Evolutionary conservation across 2,113 vertebrate species (phyloP), one percentile per base, ranked within the genome.

Genomic region (Phrynosoma blainvillii): DNA sequence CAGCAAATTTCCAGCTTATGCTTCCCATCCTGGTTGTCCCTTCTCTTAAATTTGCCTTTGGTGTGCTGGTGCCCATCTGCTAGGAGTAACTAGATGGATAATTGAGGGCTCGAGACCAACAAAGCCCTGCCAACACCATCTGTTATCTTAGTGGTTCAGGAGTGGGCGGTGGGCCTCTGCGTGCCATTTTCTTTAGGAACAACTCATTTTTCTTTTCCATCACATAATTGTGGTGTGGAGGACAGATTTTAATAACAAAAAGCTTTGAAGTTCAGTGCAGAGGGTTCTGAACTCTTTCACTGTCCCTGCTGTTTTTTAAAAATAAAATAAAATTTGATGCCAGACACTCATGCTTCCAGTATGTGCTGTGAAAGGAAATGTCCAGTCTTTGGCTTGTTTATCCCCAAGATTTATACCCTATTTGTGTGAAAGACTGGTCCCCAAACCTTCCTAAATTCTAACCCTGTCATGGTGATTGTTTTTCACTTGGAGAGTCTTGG

Each of bases 41-140:
- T 87, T 92, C 95, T 94, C 93, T 95, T 96, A 93, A 93, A 91
- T 89, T 96, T 96, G 95, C 93, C 94, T 95, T 92, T 90, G 94
- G 76, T 92, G 56, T 88, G 14, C 87, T 2, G 7, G 74, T 94
- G 84, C 92, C 94, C 95, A 96, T 97, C 96, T 97, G 97, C 90
- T 93, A 87, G 86, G 92, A 94, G 95, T 94, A 95, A 96, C 93
- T 6, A 89, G 94, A 90, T 93, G 93, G 94, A 92, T 95, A 93
- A 96, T 68, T 93, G 94, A 88, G 0, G 30, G 93, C 92, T 92
- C 85, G 52, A 76, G 93, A 95, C 94, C 94, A 95, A 6, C 84
- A 0, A 25, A 77, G 30, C 36, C 21, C 36, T 89, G 94, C 94
- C 92, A 92, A 40, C 89, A 89, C 95, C 94, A 95, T 96, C 96